A percentile compares a stretch with the other conserved stretches of the same genome.
phyloP scores from a whole-genome alignment of 2,888 invertebrate species.

The Mythimna pallens region DNA sequence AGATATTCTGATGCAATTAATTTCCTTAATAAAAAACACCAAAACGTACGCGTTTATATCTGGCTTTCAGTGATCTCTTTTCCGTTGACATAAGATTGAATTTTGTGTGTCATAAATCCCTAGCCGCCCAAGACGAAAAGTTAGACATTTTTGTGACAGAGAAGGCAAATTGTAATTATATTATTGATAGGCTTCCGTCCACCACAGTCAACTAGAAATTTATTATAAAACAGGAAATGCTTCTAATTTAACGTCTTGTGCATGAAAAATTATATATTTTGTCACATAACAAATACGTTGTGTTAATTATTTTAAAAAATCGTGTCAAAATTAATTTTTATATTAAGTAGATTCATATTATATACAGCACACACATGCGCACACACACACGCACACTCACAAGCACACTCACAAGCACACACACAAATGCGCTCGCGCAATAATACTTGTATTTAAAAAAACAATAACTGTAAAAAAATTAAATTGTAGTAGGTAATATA shows the following conservation, averaged over 20 bases:
- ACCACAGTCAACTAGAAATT: constrained; percentile 49
- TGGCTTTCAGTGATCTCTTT: constrained; percentile 22
- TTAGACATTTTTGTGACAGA: constrained; percentile 63
- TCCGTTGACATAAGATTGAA: constrained; percentile 39
- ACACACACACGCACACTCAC: no score
- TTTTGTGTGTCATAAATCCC: constrained; percentile 22
- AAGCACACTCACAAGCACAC: no score
- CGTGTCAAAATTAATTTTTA: constrained; percentile 52
- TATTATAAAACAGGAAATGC: constrained; percentile 64
- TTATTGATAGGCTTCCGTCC: constrained; percentile 70
- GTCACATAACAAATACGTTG: constrained; percentile 63
- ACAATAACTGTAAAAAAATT: no score
- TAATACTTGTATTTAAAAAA: no score
- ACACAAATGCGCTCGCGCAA: no score
- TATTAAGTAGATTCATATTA: constrained; percentile 40
- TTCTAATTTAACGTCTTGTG: constrained; percentile 54
- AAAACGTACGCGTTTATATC: constrained; percentile 23
- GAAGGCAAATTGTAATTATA: constrained; percentile 68
- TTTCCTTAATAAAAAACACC: constrained; percentile 54
- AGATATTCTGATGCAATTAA: constrained; percentile 63
- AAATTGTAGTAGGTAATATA: no score
- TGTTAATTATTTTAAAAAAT: constrained; percentile 59
- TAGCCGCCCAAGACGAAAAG: constrained; percentile 46
- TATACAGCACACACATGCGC: no score
- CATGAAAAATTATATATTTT: constrained; percentile 62